Evolutionary conservation across 2,113 vertebrate genomes (phyloP).

Genomic region (Eulemur macaco): DNA sequence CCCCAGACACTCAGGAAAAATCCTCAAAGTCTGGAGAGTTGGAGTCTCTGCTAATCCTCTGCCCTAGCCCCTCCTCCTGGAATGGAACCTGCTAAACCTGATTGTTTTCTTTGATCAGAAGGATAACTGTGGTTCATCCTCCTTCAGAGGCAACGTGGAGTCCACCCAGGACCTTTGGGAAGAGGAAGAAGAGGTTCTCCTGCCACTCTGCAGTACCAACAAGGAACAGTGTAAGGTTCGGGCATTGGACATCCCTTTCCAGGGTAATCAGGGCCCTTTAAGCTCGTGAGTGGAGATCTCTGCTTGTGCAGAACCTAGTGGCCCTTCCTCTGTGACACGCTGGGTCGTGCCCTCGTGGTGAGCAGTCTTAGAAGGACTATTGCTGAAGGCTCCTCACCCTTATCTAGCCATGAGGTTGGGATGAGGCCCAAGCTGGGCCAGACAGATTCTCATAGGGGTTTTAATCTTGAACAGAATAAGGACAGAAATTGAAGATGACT

Average conservation of each 20-base stretch:
- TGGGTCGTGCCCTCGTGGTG: background rate
- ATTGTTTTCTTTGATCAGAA: background rate
- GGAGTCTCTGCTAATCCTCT: background rate
- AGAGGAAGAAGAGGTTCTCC: background rate
- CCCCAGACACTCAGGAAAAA: background rate
- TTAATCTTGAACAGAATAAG: slow-evolving; percentile 1
- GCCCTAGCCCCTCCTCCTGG: background rate
- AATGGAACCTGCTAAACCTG: background rate
- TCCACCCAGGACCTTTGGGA: background rate
- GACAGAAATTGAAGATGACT: background rate
- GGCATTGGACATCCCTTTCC: background rate
- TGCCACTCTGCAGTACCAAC: background rate
- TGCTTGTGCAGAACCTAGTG: background rate
- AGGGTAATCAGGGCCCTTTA: background rate
- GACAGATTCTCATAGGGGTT: background rate
- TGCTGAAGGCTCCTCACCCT: background rate
- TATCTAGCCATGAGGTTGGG: background rate
- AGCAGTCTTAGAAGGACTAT: background rate
- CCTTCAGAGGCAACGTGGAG: background rate
- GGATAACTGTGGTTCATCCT: background rate
- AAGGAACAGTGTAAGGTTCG: background rate
- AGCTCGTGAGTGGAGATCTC: background rate
- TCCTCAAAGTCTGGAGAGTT: background rate
- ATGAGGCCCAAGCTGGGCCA: background rate
- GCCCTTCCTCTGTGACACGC: background rate